These are phyloP conservation scores for Amphilophus citrinellus DNA, from an alignment of 2,113 vertebrate species.

Conservation along the genomic window DNA sequence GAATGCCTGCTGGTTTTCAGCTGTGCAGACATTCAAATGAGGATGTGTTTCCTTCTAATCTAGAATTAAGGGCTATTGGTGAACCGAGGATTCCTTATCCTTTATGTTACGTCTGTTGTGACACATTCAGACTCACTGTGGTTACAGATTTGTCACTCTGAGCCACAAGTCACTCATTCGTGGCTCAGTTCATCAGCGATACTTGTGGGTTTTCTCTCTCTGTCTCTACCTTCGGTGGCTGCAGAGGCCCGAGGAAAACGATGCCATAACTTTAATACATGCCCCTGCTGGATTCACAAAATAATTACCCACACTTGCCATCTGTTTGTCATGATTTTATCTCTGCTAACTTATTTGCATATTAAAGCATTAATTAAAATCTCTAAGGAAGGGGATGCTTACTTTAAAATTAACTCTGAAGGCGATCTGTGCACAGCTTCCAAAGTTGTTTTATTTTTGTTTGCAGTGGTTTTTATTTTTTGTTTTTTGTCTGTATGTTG, in stretches of 20 bases:
- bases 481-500: constrained; percentile 63
- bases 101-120: constrained; percentile 10
- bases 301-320: constrained; percentile 85
- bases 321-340: constrained; percentile 88
- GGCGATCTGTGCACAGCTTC: constrained; percentile 68
- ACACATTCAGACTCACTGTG: constrained; percentile 23
- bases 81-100: constrained; percentile 7
- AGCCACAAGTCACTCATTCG: constrained; percentile 35
- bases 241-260: constrained; percentile 77
- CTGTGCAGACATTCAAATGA: no score
- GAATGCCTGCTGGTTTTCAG: no score
- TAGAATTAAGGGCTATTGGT: constrained; percentile 8
- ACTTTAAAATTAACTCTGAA: constrained; percentile 81
- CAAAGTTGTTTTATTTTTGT: constrained; percentile 76
- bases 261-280: constrained; percentile 79
- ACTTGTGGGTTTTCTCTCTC: neutral
- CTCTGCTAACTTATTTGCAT: constrained; percentile 84
- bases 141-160: constrained; percentile 44
- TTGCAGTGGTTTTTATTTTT: constrained; percentile 49
- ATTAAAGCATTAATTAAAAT: constrained; percentile 86
- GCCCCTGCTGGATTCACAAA: constrained; percentile 82
- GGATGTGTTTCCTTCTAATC: neutral
- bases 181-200: constrained; percentile 50
- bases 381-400: constrained; percentile 78
- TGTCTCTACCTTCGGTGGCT: constrained; percentile 42